Evolutionary conservation across 2,797 vertebrate species (phyloP), one percentile per base, ranked within the genome.

Genomic region (Gymnoscopelus microlampas): DNA sequence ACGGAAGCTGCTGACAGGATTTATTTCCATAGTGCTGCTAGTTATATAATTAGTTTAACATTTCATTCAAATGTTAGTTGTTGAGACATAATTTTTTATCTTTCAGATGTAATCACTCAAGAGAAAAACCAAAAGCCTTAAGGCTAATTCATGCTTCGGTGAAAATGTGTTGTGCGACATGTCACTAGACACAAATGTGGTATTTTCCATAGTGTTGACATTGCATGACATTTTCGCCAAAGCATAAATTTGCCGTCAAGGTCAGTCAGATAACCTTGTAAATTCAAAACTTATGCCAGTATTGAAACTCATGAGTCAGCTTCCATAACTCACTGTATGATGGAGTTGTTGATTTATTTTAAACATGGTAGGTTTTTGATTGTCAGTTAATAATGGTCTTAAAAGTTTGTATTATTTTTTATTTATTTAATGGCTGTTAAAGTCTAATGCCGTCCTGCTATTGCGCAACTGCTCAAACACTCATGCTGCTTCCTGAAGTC

Each of bases 81-180:
- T 65, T 14, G 24, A 54, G 62, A 59, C 23, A 55, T 60, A 80
- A 74, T 79, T 78, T 81, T 79, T 80, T 76, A 64, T 55, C 60
- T 76, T 76, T 76, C 60, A 77, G 35, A 78, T 74, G 65, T 73
- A 74, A 82, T 70, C 78, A 80, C 77, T 83, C 70, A 66, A 78
- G 66, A 79, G 70, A 82, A 70, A 87, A 88, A 88, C 84, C 86
- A 79, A 76, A 89, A 86, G 86, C 86, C 87, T 91, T 89, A 90
- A 10, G 39, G 39, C 39, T 44, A 44, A 10, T 10, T 44, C 9
- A 44, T 44, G 39, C 39, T 44, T 44, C 8, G 8, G 39, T 44
- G 39, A 10, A 44, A 44, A 44, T 3, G 9, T 44, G 2, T 44
- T 44, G 39, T 44, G 39, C 9, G 5, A 44, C 9, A 44, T 44